These are phyloP conservation scores for Chaenogobius annularis DNA, from an alignment of 2,113 vertebrate species.

Conservation along the genomic window DNA sequence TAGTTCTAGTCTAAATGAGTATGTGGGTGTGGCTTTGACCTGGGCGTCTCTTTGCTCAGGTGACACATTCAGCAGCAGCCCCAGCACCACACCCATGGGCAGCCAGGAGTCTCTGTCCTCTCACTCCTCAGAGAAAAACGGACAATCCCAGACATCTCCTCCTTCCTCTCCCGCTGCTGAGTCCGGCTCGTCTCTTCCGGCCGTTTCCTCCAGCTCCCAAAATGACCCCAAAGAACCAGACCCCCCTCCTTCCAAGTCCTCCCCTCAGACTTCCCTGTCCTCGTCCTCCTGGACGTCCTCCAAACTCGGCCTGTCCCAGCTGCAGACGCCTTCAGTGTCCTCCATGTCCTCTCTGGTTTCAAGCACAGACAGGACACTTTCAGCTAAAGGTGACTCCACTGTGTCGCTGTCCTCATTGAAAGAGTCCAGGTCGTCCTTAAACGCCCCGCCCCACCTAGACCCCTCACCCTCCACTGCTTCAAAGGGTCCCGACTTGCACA, in stretches of 20 bases:
- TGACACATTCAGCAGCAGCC: slow-evolving; percentile 95
- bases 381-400: slow-evolving; percentile 65
- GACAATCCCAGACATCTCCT: slow-evolving; percentile 76
- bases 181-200: slow-evolving; percentile 37
- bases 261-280: slow-evolving; percentile 27
- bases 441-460: slow-evolving; percentile 27
- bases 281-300: slow-evolving; percentile 56
- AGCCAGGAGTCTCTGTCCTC: slow-evolving; percentile 97
- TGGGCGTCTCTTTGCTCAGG: slow-evolving; percentile 67
- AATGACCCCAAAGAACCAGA: slow-evolving; percentile 35
- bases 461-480: slow-evolving; percentile 16
- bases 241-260: slow-evolving; percentile 14
- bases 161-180: slow-evolving; percentile 71
- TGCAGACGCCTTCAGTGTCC: slow-evolving; percentile 83
- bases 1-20: no score
- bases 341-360: slow-evolving; percentile 89
- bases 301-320: slow-evolving; percentile 71
- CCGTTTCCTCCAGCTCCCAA: slow-evolving; percentile 31
- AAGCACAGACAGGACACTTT: slow-evolving; percentile 81
- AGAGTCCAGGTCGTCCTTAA: slow-evolving; percentile 46
- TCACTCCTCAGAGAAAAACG: slow-evolving; percentile 96
- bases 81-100: slow-evolving; percentile 94
- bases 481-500: slow-evolving; percentile 31
- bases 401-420: slow-evolving; percentile 51
- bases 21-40: neutral